Evolutionary conservation across 2,113 vertebrate species (phyloP), one percentile per base, ranked within the genome.

Genomic region (Amphiprion ocellaris): DNA sequence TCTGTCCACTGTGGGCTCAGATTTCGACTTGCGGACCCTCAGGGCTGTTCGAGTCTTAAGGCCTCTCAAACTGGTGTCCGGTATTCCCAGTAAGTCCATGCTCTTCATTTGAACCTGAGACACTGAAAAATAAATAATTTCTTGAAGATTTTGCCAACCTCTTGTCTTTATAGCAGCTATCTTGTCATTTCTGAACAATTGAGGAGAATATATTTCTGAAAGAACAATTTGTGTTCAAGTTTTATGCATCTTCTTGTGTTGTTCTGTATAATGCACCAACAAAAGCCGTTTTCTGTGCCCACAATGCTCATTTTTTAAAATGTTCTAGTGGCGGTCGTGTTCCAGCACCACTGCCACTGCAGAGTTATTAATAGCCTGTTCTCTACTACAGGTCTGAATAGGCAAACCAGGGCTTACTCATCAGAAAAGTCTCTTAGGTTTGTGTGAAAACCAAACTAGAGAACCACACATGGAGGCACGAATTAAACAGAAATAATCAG

Each of bases 11-110:
- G 89, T 95, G 70, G 97, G 98, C 55, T 97, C 97, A 26, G 97
- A 98, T 77, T 98, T 99, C 0, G 98, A 99, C 50, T 95, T 99
- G 85, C 97, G 99, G 92, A 98, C 98, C 1, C 95, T 99, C 86
- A 95, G 98, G 81, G 98, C 98, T 50, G 99, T 99, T 90, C 93
- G 98, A 49, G 98, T 99, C 11, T 92, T 99, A 74, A 95, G 98
- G 73, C 98, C 98, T 1, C 95, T 99, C 80, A 96, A 98, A 72
- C 96, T 99, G 89, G 98, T 99, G 78, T 99, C 98, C 12, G 98
- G 98, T 87, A 98, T 99, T 90, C 98, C 98, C 9, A 99, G 98
- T 99, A 94, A 99, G 98, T 92, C 8, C 10, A 70, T 44, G 21
- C 19, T 71, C 41, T 39, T 69, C 21, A 41, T 71, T 39, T 49